Evolutionary conservation across 2,797 vertebrate genomes (phyloP), one percentile per base, ranked within the genome.

Genomic region (Myotis pilosus): DNA sequence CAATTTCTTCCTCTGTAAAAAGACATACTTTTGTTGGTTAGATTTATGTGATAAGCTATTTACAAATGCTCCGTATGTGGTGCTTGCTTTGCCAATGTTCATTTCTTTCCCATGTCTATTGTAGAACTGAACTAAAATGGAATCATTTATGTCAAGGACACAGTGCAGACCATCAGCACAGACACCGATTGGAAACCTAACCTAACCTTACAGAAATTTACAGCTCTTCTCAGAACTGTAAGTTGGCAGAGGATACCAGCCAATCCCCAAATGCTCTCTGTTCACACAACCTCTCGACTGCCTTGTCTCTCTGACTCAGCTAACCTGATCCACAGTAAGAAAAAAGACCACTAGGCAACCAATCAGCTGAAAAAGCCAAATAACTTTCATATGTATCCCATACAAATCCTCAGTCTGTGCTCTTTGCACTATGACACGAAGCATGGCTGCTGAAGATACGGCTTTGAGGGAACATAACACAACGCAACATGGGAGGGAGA

Each of bases 361-460:
- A 69, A 20, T 57, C 20, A 80, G 62, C 30, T 88, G 36, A 69
- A 25, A 25, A 47, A 25, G 15, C 1, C 62, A 89, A 79, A 33
- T 33, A 53, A 47, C 4, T 68, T 80, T 3, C 49, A 13, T 33
- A 28, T 25, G 68, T 69, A 57, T 69, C 51, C 30, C 62, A 33
- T 28, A 68, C 33, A 66, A 69, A 57, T 15, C 36, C 36, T 68
- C 44, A 53, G 47, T 41, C 4, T 38, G 7, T 78, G 23, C 1
- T 88, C 13, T 38, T 33, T 83, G 47, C 8, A 38, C 20, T 44
- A 19, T 79, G 57, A 30, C 2, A 23, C 8, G 41, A 79, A 49
- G 36, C 8, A 22, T 47, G 66, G 4, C 9, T 1, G 0, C 30
- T 13, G 22, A 68, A 0, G 2, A 22, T 4, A 44, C 0, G 41